These are phyloP conservation scores for Erebia aethiops DNA, from an alignment of 2,888 invertebrate species.

Conservation along the genomic window DNA sequence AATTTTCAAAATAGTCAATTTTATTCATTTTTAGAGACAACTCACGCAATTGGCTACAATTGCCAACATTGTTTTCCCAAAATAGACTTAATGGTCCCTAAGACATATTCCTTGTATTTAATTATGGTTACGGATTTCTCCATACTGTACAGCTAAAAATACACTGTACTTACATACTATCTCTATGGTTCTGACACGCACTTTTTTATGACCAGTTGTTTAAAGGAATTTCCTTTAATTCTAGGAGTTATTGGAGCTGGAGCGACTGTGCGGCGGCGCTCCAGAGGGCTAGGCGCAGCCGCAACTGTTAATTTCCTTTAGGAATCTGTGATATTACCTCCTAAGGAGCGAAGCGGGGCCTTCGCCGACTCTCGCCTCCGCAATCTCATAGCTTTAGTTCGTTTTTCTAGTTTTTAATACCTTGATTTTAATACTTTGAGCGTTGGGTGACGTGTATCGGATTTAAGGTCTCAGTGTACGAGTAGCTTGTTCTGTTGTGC, in stretches of 20 bases:
- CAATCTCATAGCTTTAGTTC: constrained; percentile 60
- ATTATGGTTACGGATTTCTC: too few relatives aligned
- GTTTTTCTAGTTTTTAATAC: constrained; percentile 31
- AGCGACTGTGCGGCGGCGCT: constrained; percentile 68
- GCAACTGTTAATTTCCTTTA: constrained; percentile 53
- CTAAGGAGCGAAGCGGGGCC: constrained; percentile 60
- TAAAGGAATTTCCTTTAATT: constrained; percentile 25
- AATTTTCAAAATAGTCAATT: too few relatives aligned
- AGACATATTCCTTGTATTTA: too few relatives aligned
- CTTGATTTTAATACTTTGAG: not conserved
- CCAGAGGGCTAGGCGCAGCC: constrained; percentile 59
- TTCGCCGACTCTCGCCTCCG: constrained; percentile 47
- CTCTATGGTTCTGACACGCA: too few relatives aligned
- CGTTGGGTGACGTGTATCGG: not conserved
- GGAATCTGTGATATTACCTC: constrained; percentile 81
- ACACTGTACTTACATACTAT: too few relatives aligned
- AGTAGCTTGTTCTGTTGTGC: too few relatives aligned
- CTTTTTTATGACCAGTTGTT: too few relatives aligned
- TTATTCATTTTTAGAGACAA: too few relatives aligned
- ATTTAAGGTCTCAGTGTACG: not conserved
- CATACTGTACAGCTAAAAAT: too few relatives aligned
- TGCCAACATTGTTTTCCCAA: too few relatives aligned
- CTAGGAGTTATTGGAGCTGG: constrained; percentile 70
- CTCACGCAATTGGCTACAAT: too few relatives aligned
- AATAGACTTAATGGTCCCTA: too few relatives aligned